Base-by-base conservation (phyloP, 1,140 invertebrate genomes). In the Myzus persicae region DNA sequence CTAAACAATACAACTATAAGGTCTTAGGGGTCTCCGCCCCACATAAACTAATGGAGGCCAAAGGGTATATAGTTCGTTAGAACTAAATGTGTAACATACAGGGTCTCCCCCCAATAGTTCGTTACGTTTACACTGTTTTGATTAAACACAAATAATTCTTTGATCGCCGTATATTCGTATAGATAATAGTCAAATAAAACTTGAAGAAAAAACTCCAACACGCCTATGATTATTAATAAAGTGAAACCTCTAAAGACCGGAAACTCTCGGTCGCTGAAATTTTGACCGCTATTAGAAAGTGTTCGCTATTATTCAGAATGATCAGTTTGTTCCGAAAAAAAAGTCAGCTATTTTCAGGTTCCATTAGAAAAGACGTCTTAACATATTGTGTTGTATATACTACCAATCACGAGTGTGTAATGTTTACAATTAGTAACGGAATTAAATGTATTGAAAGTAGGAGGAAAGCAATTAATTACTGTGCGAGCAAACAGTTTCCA, bases 31-130 rank as follows among this genome's bases (percentile, higher is more conserved):
- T 87, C 44, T 44, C 42, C 44, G 84, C 84, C 84, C 44, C 85
- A 31, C 85, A 87, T 87, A 14, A 44, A 46, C 44, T 46, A 87
- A 87, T 87, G 42, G 85, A 46, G 85, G 44, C 18, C 44, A 44
- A 46, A 87, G 31, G 85, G 85, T 46, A n/a, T 87, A 87, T 44
- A 85, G 42, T 87, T 87, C 84, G 42, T 87, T 44, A 87, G 42
- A n/a, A 31, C 26, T 31, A 42, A 87, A 46, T n/a, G 6, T n/a
- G 6, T 44, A 87, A 31, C 36, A 40, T 38, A 36, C 40, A 26
- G 24, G 24, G 22, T 11, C 42, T n/a, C 84, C 84, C 24, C 11
- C 24, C 36, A 87, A 48, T 87, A 85, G 14, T 85, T 87, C 44
- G 85, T 87, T 87, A 87, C 31, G 7, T 46, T 36, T 9, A 36